Conservation (phyloP, 2,113 vertebrate genomes). For the Gadus macrocephalus region DNA sequence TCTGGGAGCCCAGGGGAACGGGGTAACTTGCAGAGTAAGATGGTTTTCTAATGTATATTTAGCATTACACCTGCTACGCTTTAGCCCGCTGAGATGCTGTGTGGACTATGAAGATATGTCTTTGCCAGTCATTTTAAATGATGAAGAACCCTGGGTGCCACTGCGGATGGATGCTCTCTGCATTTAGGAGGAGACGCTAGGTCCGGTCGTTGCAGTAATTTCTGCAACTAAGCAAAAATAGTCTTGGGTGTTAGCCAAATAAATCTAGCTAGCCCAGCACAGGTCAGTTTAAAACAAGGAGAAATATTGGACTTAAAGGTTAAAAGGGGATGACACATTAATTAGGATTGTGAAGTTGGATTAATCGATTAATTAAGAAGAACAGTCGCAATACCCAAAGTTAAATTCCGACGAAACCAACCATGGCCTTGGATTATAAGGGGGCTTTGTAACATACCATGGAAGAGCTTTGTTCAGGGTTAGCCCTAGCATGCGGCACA, state of each 20-base stretch:
- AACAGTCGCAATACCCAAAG: too few species aligned
- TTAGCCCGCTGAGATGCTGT: constrained; percentile 49
- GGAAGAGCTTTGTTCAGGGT: too few species aligned
- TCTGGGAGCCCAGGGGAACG: constrained; percentile 57
- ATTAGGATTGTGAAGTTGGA: too few species aligned
- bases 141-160: constrained; percentile 49
- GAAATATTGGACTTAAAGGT: too few species aligned
- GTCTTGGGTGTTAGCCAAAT: not conserved
- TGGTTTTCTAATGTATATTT: constrained; percentile 73
- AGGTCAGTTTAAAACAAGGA: too few species aligned
- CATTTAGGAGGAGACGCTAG: not conserved
- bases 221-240: constrained; percentile 41
- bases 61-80: constrained; percentile 71
- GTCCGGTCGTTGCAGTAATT: constrained; percentile 26
- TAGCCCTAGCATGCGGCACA: not conserved
- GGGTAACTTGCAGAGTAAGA: constrained; percentile 68
- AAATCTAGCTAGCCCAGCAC: too few species aligned
- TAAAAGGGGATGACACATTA: too few species aligned
- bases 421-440: too few species aligned
- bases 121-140: constrained; percentile 49
- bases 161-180: constrained; percentile 31
- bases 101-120: constrained; percentile 34
- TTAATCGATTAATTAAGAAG: too few species aligned
- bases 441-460: too few species aligned
- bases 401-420: too few species aligned